Evolutionary conservation across 2,888 invertebrate species (phyloP), one percentile per base, ranked within the genome.

Genomic region (Patella depressa): DNA sequence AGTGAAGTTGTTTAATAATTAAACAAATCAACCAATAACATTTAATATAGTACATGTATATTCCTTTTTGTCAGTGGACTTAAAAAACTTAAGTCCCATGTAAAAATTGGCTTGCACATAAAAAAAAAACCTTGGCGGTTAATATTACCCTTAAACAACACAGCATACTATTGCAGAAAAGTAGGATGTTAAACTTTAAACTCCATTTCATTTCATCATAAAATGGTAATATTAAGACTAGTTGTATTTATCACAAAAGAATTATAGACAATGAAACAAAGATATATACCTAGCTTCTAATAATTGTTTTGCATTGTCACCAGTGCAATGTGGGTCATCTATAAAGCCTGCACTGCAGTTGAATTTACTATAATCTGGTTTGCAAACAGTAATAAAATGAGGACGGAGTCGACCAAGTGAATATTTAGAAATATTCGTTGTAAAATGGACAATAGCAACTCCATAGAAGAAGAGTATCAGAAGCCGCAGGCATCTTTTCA

Each of bases 351-450:
- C 70, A 17, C 76, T 72, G 73, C 84, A 84, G 53, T 84, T 76
- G 24, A 84, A 72, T 72, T 78, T 76, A 3, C 81, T 81, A 75
- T 86, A 86, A 76, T 91, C 82, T 3, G 98, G 98, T 77, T 94
- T 92, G 90, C 99, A 99, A 0, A 98, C 95, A 85, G 94, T 94
- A 90, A 97, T 94, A 93, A 99, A 99, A 92, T 99, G 98, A 54
- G 99, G 99, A 85, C 99, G 93, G 84, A 98, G 93, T 77, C 98
- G 94, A 65, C 99, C 99, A 82, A 98, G 95, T 14, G 96, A 95
- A 91, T 97, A 98, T 92, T 99, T 98, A 83, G 96, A 96, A 83
- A 98, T 94, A 91, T 98, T 98, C 2, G 98, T 98, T 83, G 95
- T 94, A 72, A 97, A 93, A 90, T 96, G 96, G 83, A 95, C 95